These are phyloP conservation scores for Drosophila rellima DNA, from an alignment of 2,888 invertebrate species.

Conservation along the genomic window DNA sequence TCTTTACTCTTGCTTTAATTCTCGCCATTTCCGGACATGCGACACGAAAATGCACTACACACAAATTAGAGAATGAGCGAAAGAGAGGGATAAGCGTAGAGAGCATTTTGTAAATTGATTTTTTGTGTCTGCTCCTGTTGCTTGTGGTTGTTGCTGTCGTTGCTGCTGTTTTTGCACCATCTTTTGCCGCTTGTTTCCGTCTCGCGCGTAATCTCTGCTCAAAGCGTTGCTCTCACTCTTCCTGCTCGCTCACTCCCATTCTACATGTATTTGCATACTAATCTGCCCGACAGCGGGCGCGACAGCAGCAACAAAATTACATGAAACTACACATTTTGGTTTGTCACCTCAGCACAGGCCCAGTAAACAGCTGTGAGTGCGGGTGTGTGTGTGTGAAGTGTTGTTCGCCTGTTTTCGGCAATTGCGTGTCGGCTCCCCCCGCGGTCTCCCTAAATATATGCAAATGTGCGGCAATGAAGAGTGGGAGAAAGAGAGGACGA, in stretches of 20 bases:
- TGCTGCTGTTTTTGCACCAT: slow-evolving; percentile 6
- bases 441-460: slow-evolving; percentile 51
- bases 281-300: slow-evolving; percentile 54
- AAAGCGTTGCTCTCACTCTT: slow-evolving; percentile 39
- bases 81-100: slow-evolving; percentile 6
- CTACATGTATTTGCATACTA: slow-evolving; percentile 73
- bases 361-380: slow-evolving; percentile 56
- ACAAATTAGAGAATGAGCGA: slow-evolving; percentile 60
- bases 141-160: slow-evolving; percentile 8
- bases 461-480: slow-evolving; percentile 56
- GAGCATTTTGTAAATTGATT: slow-evolving; percentile 67
- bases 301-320: slow-evolving; percentile 60
- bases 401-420: slow-evolving; percentile 51
- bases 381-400: slow-evolving; percentile 26
- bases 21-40: slow-evolving; percentile 51
- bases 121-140: slow-evolving; percentile 50
- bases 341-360: slow-evolving; percentile 73
- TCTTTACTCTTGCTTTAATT: slow-evolving; percentile 58
- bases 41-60: slow-evolving; percentile 75
- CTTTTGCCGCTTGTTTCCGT: slow-evolving; percentile 23
- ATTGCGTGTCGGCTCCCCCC: slow-evolving; percentile 26
- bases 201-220: slow-evolving; percentile 49
- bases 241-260: not conserved
- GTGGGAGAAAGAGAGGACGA: not conserved
- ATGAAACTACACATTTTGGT: slow-evolving; percentile 80